Conservation (phyloP, 2,888 invertebrate genomes). For the Cheilosia pagana region DNA sequence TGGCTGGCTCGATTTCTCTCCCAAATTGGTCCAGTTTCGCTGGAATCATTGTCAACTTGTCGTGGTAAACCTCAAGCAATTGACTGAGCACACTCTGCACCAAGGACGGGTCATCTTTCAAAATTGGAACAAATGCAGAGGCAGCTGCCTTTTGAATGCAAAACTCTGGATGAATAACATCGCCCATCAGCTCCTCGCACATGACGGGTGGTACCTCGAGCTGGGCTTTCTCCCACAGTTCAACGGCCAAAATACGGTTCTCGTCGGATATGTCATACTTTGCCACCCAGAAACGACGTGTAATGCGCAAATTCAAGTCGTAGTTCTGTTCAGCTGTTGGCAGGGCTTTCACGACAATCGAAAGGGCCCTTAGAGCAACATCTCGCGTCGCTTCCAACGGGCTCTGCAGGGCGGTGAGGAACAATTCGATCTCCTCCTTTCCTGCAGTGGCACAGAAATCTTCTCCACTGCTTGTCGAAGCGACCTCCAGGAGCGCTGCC, state of each 20-base stretch:
- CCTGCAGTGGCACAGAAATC: slow-evolving; percentile 87
- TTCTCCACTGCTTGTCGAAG: slow-evolving; percentile 89
- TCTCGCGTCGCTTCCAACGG: slow-evolving; percentile 89
- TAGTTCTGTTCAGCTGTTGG: slow-evolving; percentile 85
- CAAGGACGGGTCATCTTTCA: slow-evolving; percentile 85
- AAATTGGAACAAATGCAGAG: slow-evolving; percentile 89
- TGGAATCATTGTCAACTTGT: slow-evolving; percentile 92
- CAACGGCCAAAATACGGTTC: slow-evolving; percentile 87
- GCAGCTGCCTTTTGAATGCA: slow-evolving; percentile 93
- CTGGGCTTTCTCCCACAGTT: slow-evolving; percentile 86
- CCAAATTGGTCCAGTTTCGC: slow-evolving; percentile 96
- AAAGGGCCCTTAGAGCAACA: slow-evolving; percentile 90
- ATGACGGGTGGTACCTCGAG: slow-evolving; percentile 84
- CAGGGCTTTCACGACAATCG: slow-evolving; percentile 86
- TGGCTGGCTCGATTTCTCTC: slow-evolving; percentile 91
- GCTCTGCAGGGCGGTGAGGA: slow-evolving; percentile 91
- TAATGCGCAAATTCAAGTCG: slow-evolving; percentile 86
- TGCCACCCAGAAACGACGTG: slow-evolving; percentile 92
- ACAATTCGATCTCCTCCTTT: slow-evolving; percentile 89
- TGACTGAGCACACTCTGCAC: slow-evolving; percentile 86
- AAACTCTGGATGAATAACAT: slow-evolving; percentile 92
- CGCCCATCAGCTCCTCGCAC: slow-evolving; percentile 85
- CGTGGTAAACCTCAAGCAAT: slow-evolving; percentile 89
- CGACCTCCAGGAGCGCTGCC: slow-evolving; percentile 91
- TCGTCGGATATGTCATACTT: slow-evolving; percentile 91